A percentile compares a stretch with the other conserved stretches of the same genome.
phyloP scores from a whole-genome alignment of 2,113 vertebrate species.

The Pampusana beccarii region DNA sequence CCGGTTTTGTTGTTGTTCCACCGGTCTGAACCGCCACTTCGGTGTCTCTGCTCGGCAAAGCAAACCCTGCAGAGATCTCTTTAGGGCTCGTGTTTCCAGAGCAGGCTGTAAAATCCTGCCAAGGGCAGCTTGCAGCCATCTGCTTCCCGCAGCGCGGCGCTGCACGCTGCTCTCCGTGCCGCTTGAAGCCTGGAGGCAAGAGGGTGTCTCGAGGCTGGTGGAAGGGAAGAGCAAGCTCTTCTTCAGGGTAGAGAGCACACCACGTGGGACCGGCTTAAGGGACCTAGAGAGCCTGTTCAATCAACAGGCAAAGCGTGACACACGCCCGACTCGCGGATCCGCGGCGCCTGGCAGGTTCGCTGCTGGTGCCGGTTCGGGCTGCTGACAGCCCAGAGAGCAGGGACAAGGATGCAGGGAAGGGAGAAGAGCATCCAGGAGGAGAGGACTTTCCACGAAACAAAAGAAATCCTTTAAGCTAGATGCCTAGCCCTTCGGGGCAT shows the following conservation, averaged over 20 bases:
- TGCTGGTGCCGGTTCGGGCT: background rate
- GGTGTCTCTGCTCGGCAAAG: background rate
- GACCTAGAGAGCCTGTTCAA: background rate
- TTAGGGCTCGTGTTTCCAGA: background rate
- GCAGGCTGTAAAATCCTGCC: background rate
- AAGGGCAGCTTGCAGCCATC: background rate
- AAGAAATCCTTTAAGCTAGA: background rate
- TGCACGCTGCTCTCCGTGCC: background rate
- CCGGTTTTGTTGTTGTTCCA: background rate
- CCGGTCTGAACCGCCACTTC: background rate
- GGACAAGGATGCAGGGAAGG: background rate
- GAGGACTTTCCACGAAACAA: background rate
- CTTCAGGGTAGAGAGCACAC: background rate
- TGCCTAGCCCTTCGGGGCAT: background rate
- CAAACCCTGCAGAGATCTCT: background rate
- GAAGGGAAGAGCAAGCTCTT: background rate
- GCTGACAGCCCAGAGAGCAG: background rate
- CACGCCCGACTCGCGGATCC: accelerated
- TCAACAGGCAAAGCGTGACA: background rate
- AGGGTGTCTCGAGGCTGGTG: background rate
- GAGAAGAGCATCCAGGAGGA: background rate
- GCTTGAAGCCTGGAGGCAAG: background rate
- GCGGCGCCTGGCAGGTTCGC: background rate
- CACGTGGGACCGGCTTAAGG: background rate
- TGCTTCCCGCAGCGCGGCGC: accelerated